Evolutionary conservation across 2,113 vertebrate species (phyloP), one percentile per base, ranked within the genome.

Genomic region (Sceloporus undulatus): DNA sequence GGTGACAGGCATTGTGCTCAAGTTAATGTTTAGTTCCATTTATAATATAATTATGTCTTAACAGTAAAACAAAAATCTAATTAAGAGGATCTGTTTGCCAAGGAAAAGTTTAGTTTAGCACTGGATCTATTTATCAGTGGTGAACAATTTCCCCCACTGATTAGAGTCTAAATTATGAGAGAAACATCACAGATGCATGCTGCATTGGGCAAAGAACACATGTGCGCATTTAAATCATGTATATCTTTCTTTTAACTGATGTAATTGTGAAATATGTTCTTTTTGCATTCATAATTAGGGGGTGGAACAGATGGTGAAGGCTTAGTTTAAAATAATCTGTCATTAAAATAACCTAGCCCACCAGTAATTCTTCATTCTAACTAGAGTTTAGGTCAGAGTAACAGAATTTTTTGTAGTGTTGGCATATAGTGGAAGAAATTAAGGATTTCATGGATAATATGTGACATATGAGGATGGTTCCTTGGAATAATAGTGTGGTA

Each of bases 241-340:
- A 94, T 96, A 96, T 95, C 96, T 96, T 97, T 95, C 96, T 96
- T 97, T 97, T 97, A 96, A 96, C 96, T 96, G 97, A 96, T 97
- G 96, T 97, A 97, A 97, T 97, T 97, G 96, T 97, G 97, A 97
- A 97, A 97, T 97, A 97, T 97, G 96, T 96, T 96, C 96, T 95
- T 97, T 97, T 96, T 94, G 96, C 96, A 97, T 97, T 97, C 96
- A 96, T 97, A 97, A 97, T 97, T 96, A 97, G 96, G 96, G 95
- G 96, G 96, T 95, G 94, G 95, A 97, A 97, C 97, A 97, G 97
- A 97, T 97, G 97, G 97, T 95, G 95, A 97, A 96, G 92, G 92
- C 96, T 97, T 96, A 96, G 95, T 97, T 96, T 97, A 97, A 97
- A 97, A 97, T 97, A 96, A 97, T 97, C 96, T 97, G 96, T 97